Evolutionary conservation across 2,113 vertebrate genomes (phyloP).

Genomic region (Pipa parva): DNA sequence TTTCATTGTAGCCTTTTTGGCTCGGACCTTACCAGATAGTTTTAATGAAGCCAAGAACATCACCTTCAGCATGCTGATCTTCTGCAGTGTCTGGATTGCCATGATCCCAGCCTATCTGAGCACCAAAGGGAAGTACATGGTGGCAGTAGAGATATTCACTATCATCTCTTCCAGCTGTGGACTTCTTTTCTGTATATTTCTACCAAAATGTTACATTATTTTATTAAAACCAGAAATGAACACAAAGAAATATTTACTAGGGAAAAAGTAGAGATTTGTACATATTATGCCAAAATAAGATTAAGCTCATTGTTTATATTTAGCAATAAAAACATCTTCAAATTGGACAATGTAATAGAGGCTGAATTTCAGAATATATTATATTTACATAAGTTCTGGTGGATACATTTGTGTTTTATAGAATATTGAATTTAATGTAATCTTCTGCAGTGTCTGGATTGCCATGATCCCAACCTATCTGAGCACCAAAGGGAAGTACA

Average conservation of each 20-base stretch:
- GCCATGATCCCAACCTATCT: too few species aligned
- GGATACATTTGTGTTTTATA: too few species aligned
- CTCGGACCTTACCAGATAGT: conserved; percentile 36
- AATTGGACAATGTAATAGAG: too few species aligned
- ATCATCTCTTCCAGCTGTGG: conserved; percentile 34
- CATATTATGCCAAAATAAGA: too few species aligned
- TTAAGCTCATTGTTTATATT: too few species aligned
- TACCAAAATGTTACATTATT: conserved; percentile 35
- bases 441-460: too few species aligned
- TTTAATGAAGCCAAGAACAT: conserved; percentile 37
- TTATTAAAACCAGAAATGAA: conserved; percentile 26
- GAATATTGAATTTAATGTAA: too few species aligned
- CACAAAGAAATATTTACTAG: neutral
- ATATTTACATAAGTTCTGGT: too few species aligned
- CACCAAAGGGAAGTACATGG: conserved; percentile 29
- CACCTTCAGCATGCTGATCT: conserved; percentile 37
- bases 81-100: conserved; percentile 38
- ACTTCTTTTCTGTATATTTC: conserved; percentile 34
- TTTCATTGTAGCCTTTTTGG: conserved; percentile 38
- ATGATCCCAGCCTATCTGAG: conserved; percentile 39
- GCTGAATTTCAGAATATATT: too few species aligned
- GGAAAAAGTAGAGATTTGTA: too few species aligned
- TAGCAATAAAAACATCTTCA: too few species aligned
- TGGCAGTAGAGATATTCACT: conserved; percentile 29
- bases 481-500: too few species aligned